Evolutionary conservation across 2,113 vertebrate species (phyloP).

Genomic region (Lamprotornis superbus): DNA sequence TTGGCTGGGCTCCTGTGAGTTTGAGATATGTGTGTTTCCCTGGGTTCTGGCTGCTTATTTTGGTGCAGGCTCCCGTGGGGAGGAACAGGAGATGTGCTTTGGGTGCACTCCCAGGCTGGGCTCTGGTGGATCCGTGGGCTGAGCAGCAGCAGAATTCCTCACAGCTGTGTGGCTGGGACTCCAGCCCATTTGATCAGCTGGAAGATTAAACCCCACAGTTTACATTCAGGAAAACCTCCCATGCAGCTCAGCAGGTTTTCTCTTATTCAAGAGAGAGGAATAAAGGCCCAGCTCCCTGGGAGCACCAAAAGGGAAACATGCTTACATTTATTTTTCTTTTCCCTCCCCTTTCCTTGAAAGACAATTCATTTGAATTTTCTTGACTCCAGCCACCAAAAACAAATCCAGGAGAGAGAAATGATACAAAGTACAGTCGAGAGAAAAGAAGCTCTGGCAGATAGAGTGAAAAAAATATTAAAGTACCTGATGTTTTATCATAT

Average conservation of each 20-base stretch:
- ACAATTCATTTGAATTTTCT: neutral
- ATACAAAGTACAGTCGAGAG: neutral
- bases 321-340: neutral
- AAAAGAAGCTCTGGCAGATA: neutral
- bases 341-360: neutral
- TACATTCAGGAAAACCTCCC: neutral
- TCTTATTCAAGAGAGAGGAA: neutral
- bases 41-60: neutral
- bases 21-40: neutral
- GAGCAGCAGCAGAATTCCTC: neutral
- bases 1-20: neutral
- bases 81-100: neutral
- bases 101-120: neutral
- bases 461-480: neutral
- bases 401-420: neutral
- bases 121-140: accelerated
- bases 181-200: neutral
- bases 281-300: neutral
- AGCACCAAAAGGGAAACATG: neutral
- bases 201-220: neutral
- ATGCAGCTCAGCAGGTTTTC: neutral
- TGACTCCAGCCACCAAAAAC: neutral
- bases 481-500: neutral
- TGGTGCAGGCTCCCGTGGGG: accelerated
- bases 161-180: neutral